Percentiles rank a stretch among this genome's conserved stretches.
phyloP scores from a whole-genome alignment of 2,888 invertebrate genomes.

The Leptinotarsa peninsularis region DNA sequence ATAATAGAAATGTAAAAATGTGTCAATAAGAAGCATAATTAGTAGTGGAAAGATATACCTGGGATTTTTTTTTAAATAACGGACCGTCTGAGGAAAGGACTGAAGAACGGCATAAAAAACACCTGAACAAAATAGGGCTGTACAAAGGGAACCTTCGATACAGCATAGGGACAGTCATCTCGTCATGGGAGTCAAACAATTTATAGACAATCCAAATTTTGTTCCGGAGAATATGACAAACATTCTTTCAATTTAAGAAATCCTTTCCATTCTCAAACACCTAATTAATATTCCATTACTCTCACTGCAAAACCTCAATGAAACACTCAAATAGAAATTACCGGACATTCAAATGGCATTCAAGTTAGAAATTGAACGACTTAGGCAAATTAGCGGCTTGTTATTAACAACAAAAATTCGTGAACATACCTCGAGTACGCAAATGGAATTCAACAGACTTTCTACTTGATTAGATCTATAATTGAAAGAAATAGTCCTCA shows the following conservation, averaged over 20 bases:
- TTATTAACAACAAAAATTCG: constrained; percentile 13
- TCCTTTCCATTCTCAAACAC: not conserved
- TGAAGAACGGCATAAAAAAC: too few relatives aligned
- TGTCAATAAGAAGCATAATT: too few relatives aligned
- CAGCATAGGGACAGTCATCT: too few relatives aligned
- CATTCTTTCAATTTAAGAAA: not conserved
- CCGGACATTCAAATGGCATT: constrained; percentile 6
- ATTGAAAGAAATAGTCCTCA: constrained; percentile 2
- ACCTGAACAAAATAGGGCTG: too few relatives aligned
- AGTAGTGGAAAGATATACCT: too few relatives aligned
- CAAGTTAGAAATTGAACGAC: constrained; percentile 12
- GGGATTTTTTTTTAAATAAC: too few relatives aligned
- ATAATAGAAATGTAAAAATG: too few relatives aligned
- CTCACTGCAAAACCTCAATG: not conserved
- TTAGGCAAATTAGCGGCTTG: constrained; percentile 5
- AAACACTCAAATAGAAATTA: constrained; percentile 8
- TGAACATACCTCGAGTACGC: not conserved
- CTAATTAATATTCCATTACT: not conserved
- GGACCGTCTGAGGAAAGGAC: too few relatives aligned
- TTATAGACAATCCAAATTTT: too few relatives aligned
- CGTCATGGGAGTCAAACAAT: too few relatives aligned
- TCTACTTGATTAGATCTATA: constrained; percentile 8
- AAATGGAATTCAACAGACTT: constrained; percentile 8
- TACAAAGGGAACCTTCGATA: too few relatives aligned
- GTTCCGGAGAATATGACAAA: too few relatives aligned